These are phyloP conservation scores for Heterodera schachtii DNA, from an alignment of 1,140 invertebrate genomes.

Conservation along the genomic window DNA sequence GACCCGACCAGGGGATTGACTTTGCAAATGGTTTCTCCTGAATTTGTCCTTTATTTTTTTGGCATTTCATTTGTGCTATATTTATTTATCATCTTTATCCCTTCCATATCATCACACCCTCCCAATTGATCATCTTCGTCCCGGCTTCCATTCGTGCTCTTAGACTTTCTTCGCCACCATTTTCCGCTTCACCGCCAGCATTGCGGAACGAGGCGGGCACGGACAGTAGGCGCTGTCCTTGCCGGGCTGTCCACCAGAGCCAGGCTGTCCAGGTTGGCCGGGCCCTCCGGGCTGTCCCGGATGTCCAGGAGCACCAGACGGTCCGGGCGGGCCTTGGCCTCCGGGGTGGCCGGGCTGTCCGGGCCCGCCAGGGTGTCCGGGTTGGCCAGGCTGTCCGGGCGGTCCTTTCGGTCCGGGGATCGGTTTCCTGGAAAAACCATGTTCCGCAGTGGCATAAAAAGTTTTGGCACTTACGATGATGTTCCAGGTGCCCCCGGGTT, in stretches of 20 bases:
- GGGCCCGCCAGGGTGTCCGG: constrained; percentile 26
- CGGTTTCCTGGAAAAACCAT: background rate
- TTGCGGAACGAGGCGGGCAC: constrained; percentile 12
- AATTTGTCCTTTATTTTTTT: too few species aligned
- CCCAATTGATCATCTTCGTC: too few species aligned
- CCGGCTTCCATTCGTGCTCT: too few species aligned
- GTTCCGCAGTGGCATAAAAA: background rate
- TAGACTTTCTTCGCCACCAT: too few species aligned
- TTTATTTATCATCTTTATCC: too few species aligned
- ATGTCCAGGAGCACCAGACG: constrained; percentile 14
- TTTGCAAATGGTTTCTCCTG: too few species aligned
- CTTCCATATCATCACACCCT: too few species aligned
- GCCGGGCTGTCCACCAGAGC: constrained; percentile 5
- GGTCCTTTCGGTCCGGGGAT: constrained; percentile 37
- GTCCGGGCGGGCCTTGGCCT: constrained; percentile 23
- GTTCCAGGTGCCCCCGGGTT: constrained; percentile 2
- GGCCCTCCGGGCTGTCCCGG: constrained; percentile 16
- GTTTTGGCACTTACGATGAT: background rate
- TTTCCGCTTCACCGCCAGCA: too few species aligned
- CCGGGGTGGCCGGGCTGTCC: constrained; percentile 19
- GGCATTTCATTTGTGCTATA: too few species aligned
- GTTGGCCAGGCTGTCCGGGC: constrained; percentile 38
- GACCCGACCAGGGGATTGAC: too few species aligned
- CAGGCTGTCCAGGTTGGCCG: constrained; percentile 16
- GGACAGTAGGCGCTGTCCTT: constrained; percentile 28